Evolutionary conservation across 1,140 invertebrate species (phyloP), one percentile per base, ranked within the genome.

Genomic region (Melitaea cinxia): DNA sequence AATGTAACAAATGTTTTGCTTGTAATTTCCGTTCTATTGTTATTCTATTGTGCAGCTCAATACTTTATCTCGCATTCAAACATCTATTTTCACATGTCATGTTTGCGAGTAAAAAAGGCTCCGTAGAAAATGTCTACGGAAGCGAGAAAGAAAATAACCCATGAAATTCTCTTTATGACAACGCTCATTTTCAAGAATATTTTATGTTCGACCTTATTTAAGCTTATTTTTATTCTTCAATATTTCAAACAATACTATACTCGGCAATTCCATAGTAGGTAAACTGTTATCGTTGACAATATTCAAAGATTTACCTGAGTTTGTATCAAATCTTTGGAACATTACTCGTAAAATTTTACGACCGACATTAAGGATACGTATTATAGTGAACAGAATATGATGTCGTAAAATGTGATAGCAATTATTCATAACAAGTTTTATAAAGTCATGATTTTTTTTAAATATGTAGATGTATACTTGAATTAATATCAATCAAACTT

Each of bases 271-370:
- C 15, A 60, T 1, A 17, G 47, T 62, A 39, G 47, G 24, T 42
- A 3, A 12, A 15, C 53, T 26, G 26, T 10, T 39, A 52, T 21
- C 33, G 6, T 26, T 49, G 6, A 26, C 45, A 52, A 39, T 24
- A 15, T 49, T 49, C 9, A 19, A 45, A 53, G 50, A 58, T 67
- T 61, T 68, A 62, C 49, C 62, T 72, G 42, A 17, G 33, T 49
- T 37, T 59, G 53, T 72, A 78, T 77, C 70, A 69, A 59, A 71
- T 65, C 72, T 75, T 77, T 73, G 63, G 70, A 79, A 82, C 77
- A 77, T 78, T 74, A 53, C 66, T 70, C 75, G 60, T 83, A 80
- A 84, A 82, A 82, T 80, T 82, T 80, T 78, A 84, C 67, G 78
- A 65, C 24, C 70, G 58, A 57, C 67, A 72, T 80, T 80, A 82